Percentiles rank a stretch among this genome's conserved stretches.
Conservation (phyloP, 2,888 invertebrate species). For the Drosophila cognata region DNA sequence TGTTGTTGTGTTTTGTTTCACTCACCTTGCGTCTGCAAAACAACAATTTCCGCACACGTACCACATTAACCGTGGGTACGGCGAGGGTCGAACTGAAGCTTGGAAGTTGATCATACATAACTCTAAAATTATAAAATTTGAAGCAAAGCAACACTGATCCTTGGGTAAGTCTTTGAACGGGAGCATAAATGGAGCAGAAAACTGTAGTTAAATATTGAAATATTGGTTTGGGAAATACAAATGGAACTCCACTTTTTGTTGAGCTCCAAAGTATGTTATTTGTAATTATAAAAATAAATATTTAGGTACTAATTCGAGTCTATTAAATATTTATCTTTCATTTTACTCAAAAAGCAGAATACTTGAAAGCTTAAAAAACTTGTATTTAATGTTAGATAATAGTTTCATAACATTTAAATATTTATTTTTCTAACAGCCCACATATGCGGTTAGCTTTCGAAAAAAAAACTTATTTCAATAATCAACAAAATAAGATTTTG, state of each 20-base stretch:
- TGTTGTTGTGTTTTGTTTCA: constrained; percentile 36
- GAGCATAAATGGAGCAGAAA: neutral
- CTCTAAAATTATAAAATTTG: neutral
- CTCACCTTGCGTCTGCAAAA: constrained; percentile 28
- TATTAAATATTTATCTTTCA: neutral
- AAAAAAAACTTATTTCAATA: constrained; percentile 49
- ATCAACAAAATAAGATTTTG: constrained; percentile 53
- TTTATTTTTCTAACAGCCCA: constrained; percentile 1
- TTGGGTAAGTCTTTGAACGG: neutral
- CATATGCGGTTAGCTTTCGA: neutral
- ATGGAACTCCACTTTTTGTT: neutral
- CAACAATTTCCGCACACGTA: constrained; percentile 59
- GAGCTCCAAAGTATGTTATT: neutral
- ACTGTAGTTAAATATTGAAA: neutral
- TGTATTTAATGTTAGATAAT: neutral
- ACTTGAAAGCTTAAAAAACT: neutral
- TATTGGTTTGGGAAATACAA: neutral
- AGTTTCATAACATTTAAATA: neutral
- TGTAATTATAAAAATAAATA: neutral
- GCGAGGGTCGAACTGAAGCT: constrained; percentile 23
- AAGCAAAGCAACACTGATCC: neutral
- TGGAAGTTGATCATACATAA: neutral
- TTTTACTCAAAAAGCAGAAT: neutral
- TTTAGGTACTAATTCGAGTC: rapidly evolving
- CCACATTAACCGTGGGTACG: constrained; percentile 31